Evolutionary conservation across 2,113 vertebrate species (phyloP).

Genomic region (human): GRCh38 chr7:37736001-37736500

Average conservation of each 20-base stretch:
- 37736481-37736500: background rate
- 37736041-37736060: no score
- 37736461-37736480: background rate
- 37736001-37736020: no score
- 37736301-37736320: background rate
- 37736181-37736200: no score
- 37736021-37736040: no score
- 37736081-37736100: no score
- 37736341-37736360: background rate
- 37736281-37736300: background rate
- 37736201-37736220: no score
- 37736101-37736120: no score
- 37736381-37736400: background rate
- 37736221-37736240: no score
- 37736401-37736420: background rate
- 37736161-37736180: no score
- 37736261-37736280: background rate
- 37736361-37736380: background rate
- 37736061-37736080: no score
- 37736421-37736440: background rate
- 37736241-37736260: background rate
- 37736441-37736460: background rate
- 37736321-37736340: background rate
- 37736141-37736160: no score
- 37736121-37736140: no score